Percentiles rank a stretch among this genome's conserved stretches.
Conservation (phyloP, 1,140 invertebrate species). For the Epicauta chinensis region DNA sequence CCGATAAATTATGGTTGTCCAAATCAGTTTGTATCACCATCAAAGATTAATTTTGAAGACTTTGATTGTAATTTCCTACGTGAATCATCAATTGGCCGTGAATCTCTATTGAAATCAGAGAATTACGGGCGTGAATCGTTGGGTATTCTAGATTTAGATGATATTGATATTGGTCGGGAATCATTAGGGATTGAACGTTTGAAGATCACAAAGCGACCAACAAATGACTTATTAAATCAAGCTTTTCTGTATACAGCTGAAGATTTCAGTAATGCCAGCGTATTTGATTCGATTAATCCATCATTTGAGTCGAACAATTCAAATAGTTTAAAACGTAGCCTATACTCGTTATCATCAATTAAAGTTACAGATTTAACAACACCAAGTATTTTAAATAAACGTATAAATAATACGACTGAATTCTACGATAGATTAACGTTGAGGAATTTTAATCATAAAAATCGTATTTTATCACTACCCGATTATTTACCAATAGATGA, state of each 20-base stretch:
- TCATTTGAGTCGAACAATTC: slow-evolving; percentile 7
- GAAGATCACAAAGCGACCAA: neutral
- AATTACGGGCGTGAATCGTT: slow-evolving; percentile 17
- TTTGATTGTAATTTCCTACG: no score
- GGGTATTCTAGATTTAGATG: slow-evolving; percentile 17
- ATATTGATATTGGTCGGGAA: slow-evolving; percentile 6
- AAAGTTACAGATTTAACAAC: neutral
- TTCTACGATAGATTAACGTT: no score
- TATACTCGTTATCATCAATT: neutral
- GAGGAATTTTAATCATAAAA: neutral
- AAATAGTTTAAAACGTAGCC: neutral
- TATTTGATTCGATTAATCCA: neutral
- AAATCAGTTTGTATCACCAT: neutral
- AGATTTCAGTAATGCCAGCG: no score
- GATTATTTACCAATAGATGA: neutral
- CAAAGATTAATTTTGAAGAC: no score
- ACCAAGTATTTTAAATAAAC: neutral
- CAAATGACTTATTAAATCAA: slow-evolving; percentile 1
- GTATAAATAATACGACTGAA: neutral
- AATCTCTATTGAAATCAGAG: slow-evolving; percentile 1
- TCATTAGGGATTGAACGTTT: slow-evolving; percentile 3
- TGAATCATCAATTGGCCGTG: neutral
- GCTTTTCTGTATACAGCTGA: neutral
- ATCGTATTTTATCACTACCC: neutral
- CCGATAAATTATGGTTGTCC: neutral